phyloP scores from a whole-genome alignment of 2,888 invertebrate genomes.

The Lysandra bellargus region DNA sequence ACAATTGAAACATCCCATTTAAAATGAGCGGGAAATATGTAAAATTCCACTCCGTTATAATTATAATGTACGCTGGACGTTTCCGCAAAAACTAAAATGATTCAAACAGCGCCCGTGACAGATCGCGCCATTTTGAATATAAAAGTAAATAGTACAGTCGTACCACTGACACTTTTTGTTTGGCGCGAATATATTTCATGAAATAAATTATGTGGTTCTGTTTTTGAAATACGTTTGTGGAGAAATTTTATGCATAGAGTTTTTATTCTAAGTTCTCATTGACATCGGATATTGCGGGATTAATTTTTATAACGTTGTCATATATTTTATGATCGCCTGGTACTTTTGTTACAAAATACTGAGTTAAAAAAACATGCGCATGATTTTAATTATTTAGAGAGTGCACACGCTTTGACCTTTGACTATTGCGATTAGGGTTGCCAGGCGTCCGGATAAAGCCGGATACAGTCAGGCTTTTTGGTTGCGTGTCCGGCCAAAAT shows the following conservation, averaged over 20 bases:
- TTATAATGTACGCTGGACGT: constrained; percentile 25
- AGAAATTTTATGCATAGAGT: constrained; percentile 27
- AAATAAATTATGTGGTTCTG: constrained; percentile 29
- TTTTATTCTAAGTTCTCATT: constrained; percentile 15
- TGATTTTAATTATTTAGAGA: too few relatives aligned
- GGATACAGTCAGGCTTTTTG: too few relatives aligned
- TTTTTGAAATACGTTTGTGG: constrained; percentile 22
- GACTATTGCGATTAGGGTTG: too few relatives aligned
- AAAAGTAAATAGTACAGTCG: constrained; percentile 47
- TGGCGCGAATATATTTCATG: constrained; percentile 28
- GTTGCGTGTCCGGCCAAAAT: too few relatives aligned
- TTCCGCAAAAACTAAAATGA: constrained; percentile 29
- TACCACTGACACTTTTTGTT: constrained; percentile 44
- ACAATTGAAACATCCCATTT: constrained; percentile 1
- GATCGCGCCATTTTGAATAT: constrained; percentile 55
- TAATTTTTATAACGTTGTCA: not conserved
- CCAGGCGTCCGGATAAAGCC: too few relatives aligned
- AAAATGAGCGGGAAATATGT: constrained; percentile 4
- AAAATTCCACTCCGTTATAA: constrained; percentile 20
- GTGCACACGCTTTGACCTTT: too few relatives aligned
- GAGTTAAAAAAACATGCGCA: too few relatives aligned
- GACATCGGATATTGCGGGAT: constrained; percentile 16
- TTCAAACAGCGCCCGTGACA: constrained; percentile 50
- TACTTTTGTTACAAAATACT: not conserved
- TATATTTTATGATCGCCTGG: not conserved